phyloP scores from a whole-genome alignment of 2,113 vertebrate species.

The Eptatretus burgeri region DNA sequence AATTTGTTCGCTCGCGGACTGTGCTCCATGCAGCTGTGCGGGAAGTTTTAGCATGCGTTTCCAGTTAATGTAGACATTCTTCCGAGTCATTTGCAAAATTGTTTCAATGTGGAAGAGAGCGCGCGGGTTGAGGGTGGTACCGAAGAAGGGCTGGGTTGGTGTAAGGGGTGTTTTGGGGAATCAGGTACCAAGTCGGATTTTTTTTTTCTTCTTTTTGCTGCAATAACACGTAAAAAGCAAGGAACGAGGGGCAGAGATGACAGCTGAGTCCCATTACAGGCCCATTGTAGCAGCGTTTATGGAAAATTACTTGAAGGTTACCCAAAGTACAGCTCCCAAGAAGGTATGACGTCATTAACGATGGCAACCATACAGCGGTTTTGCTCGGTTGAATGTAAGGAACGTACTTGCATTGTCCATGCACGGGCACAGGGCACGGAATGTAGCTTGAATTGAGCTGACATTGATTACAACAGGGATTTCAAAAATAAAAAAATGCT shows the following conservation, averaged over 20 bases:
- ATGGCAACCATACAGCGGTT: too few relatives aligned
- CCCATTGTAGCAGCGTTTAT: slow-evolving; percentile 6
- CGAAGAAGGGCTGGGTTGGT: background rate
- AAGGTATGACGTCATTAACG: too few relatives aligned
- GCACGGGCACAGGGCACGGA: too few relatives aligned
- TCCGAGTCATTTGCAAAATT: slow-evolving; percentile 6
- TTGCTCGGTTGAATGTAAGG: too few relatives aligned
- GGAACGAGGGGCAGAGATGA: background rate
- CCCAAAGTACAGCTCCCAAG: background rate
- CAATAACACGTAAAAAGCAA: background rate
- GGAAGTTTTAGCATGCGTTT: slow-evolving; percentile 6
- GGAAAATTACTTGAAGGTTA: slow-evolving; percentile 5
- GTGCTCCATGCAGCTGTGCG: background rate
- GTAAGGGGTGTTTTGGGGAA: background rate
- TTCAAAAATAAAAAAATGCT: too few relatives aligned
- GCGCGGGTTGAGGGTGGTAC: background rate
- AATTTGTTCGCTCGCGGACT: slow-evolving; percentile 2
- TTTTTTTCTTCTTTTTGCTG: too few relatives aligned
- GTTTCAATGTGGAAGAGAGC: slow-evolving; percentile 3
- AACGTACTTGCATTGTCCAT: too few relatives aligned
- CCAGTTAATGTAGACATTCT: slow-evolving; percentile 3
- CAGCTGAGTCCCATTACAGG: slow-evolving; percentile 5
- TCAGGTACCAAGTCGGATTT: too few relatives aligned
- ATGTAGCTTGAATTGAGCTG: too few relatives aligned
- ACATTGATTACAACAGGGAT: too few relatives aligned